These are phyloP conservation scores for Drosophila aldrichi DNA, from an alignment of 2,888 invertebrate species.

Conservation along the genomic window DNA sequence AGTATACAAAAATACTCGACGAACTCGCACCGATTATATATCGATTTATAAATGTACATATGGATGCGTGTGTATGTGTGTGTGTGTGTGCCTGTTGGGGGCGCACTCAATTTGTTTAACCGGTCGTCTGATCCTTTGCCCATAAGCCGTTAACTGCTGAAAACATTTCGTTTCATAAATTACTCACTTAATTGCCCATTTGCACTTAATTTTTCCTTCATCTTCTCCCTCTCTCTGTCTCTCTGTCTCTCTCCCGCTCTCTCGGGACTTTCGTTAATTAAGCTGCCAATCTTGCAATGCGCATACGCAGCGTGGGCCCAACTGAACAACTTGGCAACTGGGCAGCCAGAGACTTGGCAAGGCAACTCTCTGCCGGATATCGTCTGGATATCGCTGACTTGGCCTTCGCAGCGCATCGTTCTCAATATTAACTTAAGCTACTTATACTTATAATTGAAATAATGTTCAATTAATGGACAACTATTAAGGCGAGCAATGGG, in stretches of 20 bases:
- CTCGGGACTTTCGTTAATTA: constrained; percentile 61
- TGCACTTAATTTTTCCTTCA: constrained; percentile 77
- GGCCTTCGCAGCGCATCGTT: constrained; percentile 2
- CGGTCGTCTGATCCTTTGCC: constrained; percentile 59
- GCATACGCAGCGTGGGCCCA: constrained; percentile 71
- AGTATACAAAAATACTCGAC: constrained; percentile 49
- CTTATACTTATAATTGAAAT: constrained; percentile 1
- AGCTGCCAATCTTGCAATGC: constrained; percentile 62
- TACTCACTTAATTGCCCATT: constrained; percentile 75
- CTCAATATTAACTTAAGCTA: constrained; percentile 17
- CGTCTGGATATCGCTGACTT: background rate
- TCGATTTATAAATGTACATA: constrained; percentile 6
- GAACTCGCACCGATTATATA: constrained; percentile 22
- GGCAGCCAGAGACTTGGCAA: no score
- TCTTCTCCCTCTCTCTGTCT: constrained; percentile 42
- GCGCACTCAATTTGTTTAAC: constrained; percentile 65
- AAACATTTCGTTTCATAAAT: constrained; percentile 71
- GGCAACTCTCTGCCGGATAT: background rate
- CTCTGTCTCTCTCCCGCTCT: no score
- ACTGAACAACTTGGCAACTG: constrained; percentile 11
- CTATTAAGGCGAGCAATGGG: background rate
- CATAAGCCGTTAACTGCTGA: constrained; percentile 54
- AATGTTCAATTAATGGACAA: constrained; percentile 14
- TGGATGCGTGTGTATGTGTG: background rate
- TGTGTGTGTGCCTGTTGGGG: constrained; percentile 5